A percentile compares a stretch with the other conserved stretches of the same genome.
Evolutionary conservation across 2,797 vertebrate species (phyloP).

Genomic region (Melanotaenia maccullochi): DNA sequence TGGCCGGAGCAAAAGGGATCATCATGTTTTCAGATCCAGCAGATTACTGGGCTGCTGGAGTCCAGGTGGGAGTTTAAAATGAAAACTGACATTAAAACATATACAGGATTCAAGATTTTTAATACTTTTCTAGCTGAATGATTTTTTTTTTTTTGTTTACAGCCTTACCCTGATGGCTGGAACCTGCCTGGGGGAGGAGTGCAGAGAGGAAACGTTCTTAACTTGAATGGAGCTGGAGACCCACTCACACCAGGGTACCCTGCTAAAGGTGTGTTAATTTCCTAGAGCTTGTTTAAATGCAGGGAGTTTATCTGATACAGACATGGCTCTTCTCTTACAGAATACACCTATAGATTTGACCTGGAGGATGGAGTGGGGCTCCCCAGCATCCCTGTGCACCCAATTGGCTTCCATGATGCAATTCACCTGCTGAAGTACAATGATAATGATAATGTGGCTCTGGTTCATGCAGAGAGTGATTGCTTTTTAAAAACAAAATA

Average conservation of each 20-base stretch:
- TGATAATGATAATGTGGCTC: not conserved
- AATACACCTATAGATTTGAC: slow-evolving; percentile 86
- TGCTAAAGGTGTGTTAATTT: slow-evolving; percentile 86
- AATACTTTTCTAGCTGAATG: not conserved
- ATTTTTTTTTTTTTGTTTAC: slow-evolving; percentile 23
- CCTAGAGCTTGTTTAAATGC: too few species aligned
- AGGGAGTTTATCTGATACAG: not conserved
- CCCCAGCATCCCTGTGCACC: slow-evolving; percentile 94
- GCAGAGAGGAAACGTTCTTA: slow-evolving; percentile 94
- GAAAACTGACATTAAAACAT: not conserved
- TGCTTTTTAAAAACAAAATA: not conserved
- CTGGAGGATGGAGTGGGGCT: slow-evolving; percentile 85
- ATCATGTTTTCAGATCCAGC: slow-evolving; percentile 95
- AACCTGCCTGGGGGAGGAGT: slow-evolving; percentile 91
- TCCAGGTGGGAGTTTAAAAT: slow-evolving; percentile 62
- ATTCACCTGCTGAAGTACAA: slow-evolving; percentile 85
- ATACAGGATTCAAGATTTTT: not conserved
- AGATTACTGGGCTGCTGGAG: slow-evolving; percentile 88
- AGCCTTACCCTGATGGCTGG: slow-evolving; percentile 92
- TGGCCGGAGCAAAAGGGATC: slow-evolving; percentile 89
- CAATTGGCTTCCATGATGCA: slow-evolving; percentile 91
- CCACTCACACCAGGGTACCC: slow-evolving; percentile 97
- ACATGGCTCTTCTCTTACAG: slow-evolving; percentile 70
- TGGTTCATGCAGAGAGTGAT: not conserved
- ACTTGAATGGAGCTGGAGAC: slow-evolving; percentile 94